Conservation (phyloP, 2,113 vertebrate species). For the Psettodes erumei region DNA sequence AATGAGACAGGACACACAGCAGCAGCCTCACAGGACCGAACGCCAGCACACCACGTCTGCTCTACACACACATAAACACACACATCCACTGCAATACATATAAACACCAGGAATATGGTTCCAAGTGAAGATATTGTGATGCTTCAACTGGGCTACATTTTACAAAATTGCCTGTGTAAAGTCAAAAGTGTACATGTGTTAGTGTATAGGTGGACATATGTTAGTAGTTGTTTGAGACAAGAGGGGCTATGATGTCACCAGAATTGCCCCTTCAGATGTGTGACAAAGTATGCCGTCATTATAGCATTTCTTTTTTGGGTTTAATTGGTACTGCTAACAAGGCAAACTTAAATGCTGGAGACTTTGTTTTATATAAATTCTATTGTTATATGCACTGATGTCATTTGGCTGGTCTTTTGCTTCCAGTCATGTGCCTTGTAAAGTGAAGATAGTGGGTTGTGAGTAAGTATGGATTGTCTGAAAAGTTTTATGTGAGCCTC, state of each 20-base stretch:
- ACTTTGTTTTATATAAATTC: conserved; percentile 42
- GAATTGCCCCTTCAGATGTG: conserved; percentile 34
- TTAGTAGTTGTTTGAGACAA: conserved; percentile 15
- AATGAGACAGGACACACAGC: conserved; percentile 77
- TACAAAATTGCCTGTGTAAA: conserved; percentile 1
- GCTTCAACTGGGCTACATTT: background rate
- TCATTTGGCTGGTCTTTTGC: conserved; percentile 47
- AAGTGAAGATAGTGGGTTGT: conserved; percentile 50
- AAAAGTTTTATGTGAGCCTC: conserved; percentile 59
- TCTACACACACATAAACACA: conserved; percentile 1
- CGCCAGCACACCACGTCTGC: conserved; percentile 13
- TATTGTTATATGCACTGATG: conserved; percentile 50
- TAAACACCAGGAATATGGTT: conserved; percentile 14
- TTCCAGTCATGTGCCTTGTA: conserved; percentile 44
- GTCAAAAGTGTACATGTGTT: conserved; percentile 22
- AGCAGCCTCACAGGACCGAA: conserved; percentile 53
- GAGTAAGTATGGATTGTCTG: conserved; percentile 51
- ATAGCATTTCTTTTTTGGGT: conserved; percentile 42
- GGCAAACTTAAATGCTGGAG: conserved; percentile 30
- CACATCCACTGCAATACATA: conserved; percentile 20
- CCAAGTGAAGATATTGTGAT: conserved; percentile 4
- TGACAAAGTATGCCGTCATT: conserved; percentile 58
- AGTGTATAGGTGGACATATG: background rate
- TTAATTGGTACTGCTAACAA: conserved; percentile 52
- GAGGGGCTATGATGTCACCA: conserved; percentile 50